These are phyloP conservation scores for Chamaea fasciata DNA, from an alignment of 2,113 vertebrate genomes.

Conservation along the genomic window DNA sequence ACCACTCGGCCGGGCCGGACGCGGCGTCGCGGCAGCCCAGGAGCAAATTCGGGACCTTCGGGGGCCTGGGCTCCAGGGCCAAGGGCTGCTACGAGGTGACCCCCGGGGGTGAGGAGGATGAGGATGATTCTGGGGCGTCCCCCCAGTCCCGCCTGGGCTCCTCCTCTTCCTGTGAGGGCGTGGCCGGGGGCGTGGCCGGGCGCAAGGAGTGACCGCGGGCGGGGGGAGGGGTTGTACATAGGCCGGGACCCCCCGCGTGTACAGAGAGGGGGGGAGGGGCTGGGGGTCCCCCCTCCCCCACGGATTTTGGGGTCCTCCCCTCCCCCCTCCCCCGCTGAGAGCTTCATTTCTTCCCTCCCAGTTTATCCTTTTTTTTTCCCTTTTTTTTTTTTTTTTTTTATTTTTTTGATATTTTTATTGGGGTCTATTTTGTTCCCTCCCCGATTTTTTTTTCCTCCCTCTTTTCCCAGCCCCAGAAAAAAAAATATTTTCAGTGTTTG, in stretches of 20 bases:
- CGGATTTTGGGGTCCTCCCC: background rate
- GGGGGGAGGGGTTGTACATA: constrained; percentile 37
- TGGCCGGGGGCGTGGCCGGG: constrained; percentile 71
- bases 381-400: no score
- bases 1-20: constrained; percentile 47
- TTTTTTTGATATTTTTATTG: background rate
- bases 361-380: no score
- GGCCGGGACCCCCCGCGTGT: background rate
- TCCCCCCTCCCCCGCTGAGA: background rate
- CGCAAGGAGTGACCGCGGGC: constrained; percentile 74
- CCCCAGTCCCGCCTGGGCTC: constrained; percentile 51
- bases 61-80: constrained; percentile 87
- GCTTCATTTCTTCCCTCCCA: background rate
- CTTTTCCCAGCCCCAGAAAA: no score
- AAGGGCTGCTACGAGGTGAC: constrained; percentile 94
- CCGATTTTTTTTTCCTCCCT: rapidly evolving
- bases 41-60: constrained; percentile 93
- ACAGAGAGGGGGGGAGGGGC: background rate
- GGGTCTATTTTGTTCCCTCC: background rate
- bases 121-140: constrained; percentile 58
- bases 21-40: constrained; percentile 75
- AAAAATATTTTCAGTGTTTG: background rate
- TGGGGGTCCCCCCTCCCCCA: no score
- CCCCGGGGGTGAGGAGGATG: constrained; percentile 77
- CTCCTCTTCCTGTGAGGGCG: constrained; percentile 51